A percentile compares a stretch with the other conserved stretches of the same genome.
These are phyloP conservation scores for Syngnathus floridae DNA, from an alignment of 2,113 vertebrate genomes.

Conservation along the genomic window DNA sequence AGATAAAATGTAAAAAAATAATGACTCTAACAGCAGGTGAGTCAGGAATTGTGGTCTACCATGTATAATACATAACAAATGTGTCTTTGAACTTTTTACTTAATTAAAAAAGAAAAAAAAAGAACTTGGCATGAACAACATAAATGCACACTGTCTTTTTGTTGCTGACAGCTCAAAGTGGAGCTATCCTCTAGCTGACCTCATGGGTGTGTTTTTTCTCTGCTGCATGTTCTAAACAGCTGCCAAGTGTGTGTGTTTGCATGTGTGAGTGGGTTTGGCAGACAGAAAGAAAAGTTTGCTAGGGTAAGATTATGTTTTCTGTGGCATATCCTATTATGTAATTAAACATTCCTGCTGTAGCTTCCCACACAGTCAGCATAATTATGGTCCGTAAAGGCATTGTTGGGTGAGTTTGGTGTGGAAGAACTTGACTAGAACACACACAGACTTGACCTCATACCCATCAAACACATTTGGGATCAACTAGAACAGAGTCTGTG, in stretches of 20 bases:
- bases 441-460: not conserved
- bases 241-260: conserved; percentile 27
- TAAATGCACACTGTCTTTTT: conserved; percentile 14
- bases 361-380: not conserved
- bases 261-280: conserved; percentile 3
- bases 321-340: not conserved
- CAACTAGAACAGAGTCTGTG: not conserved
- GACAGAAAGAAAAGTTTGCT: conserved; percentile 18
- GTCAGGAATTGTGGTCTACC: not conserved
- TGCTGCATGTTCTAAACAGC: conserved; percentile 50
- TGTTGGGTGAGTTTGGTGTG: not conserved
- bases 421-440: not conserved
- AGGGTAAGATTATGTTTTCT: conserved; percentile 16
- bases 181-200: conserved; percentile 63
- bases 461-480: not conserved
- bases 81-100: conserved; percentile 1
- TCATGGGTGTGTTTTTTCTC: conserved; percentile 52
- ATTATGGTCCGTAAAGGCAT: not conserved
- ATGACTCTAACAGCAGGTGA: not conserved
- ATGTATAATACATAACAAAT: not conserved
- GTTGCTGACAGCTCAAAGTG: conserved; percentile 40
- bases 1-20: not conserved
- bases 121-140: not conserved
- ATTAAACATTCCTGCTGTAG: not conserved
- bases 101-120: conserved; percentile 23